A percentile compares a stretch with the other conserved stretches of the same genome.
These are phyloP conservation scores for Polydrusus tereticollis DNA, from an alignment of 2,888 invertebrate genomes.

Conservation along the genomic window DNA sequence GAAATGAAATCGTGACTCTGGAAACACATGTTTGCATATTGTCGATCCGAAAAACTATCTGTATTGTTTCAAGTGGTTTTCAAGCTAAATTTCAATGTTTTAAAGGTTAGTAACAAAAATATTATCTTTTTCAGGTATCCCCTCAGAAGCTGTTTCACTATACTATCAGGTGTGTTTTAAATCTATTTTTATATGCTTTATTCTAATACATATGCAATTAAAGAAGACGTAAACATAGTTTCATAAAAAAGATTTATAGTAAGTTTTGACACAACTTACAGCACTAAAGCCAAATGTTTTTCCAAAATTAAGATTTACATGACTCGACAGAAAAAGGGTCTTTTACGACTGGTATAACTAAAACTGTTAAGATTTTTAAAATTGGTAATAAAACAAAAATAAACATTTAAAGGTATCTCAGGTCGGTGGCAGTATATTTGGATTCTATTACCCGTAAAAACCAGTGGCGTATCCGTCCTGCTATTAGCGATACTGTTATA, in stretches of 20 bases:
- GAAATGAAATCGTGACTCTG: neutral
- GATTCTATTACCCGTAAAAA: slow-evolving; percentile 3
- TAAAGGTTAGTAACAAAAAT: too few species aligned
- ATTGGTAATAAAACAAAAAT: slow-evolving; percentile 21
- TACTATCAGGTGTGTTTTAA: too few species aligned
- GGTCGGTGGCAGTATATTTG: slow-evolving; percentile 6
- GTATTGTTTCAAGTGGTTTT: slow-evolving; percentile 12
- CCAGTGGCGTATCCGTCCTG: slow-evolving; percentile 2
- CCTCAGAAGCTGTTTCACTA: too few species aligned
- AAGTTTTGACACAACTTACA: neutral
- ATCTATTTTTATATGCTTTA: too few species aligned
- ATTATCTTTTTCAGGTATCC: too few species aligned
- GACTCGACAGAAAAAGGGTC: neutral
- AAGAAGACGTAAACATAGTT: neutral
- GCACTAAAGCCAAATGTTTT: slow-evolving; percentile 1
- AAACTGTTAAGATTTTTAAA: slow-evolving; percentile 5
- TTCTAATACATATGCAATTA: neutral
- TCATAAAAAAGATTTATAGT: neutral
- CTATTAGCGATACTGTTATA: too few species aligned
- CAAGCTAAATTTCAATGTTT: neutral
- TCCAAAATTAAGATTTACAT: slow-evolving; percentile 4
- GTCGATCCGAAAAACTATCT: slow-evolving; percentile 1
- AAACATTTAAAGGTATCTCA: slow-evolving; percentile 1
- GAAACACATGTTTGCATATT: slow-evolving; percentile 18
- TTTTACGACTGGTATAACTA: slow-evolving; percentile 1